Percentiles rank a stretch among this genome's conserved stretches.
Conservation (phyloP, 2,113 vertebrate genomes). For the Apteryx mantelli region DNA sequence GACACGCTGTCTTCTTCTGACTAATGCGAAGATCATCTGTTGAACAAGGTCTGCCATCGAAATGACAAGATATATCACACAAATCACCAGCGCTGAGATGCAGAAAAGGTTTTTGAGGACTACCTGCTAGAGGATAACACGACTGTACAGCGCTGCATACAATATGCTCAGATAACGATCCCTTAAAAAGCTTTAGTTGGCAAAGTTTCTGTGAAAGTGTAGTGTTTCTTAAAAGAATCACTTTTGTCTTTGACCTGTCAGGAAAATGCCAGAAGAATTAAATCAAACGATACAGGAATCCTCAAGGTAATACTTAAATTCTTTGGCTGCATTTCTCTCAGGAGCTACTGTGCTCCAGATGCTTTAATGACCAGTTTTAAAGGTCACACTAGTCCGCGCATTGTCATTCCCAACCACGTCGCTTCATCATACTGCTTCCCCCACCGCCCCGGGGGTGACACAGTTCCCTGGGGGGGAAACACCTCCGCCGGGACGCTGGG, state of each 20-base stretch:
- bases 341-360: not conserved
- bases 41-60: not conserved
- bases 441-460: too few relatives aligned
- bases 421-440: not conserved
- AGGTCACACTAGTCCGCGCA: fast-evolving
- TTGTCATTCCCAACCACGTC: not conserved
- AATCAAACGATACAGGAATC: not conserved
- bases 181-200: not conserved
- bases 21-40: not conserved
- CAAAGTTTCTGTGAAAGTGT: not conserved
- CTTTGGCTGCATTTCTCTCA: not conserved
- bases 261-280: constrained; percentile 27
- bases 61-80: not conserved
- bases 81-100: not conserved
- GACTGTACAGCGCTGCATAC: not conserved
- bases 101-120: not conserved
- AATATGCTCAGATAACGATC: not conserved
- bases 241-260: constrained; percentile 20
- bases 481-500: too few relatives aligned
- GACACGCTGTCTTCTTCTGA: not conserved
- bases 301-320: not conserved
- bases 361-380: not conserved
- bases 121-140: not conserved
- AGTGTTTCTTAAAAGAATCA: not conserved
- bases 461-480: too few relatives aligned